phyloP scores from a whole-genome alignment of 2,888 invertebrate genomes.

The Metopia argyrocephala region DNA sequence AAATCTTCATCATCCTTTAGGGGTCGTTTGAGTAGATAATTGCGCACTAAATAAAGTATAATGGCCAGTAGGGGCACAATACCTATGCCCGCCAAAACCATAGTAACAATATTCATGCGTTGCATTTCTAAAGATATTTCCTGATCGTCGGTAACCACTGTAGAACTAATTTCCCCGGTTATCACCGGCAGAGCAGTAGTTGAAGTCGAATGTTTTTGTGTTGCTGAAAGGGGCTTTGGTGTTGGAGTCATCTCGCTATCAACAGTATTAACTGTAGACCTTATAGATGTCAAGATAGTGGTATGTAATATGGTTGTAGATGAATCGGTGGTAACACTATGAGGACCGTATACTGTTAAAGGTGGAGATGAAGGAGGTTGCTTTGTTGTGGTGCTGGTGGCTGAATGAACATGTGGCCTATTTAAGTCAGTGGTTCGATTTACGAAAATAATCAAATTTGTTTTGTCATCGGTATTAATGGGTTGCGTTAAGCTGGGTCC shows the following conservation, averaged over 20 bases:
- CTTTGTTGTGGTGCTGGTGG: not conserved
- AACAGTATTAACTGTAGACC: slow-evolving; percentile 75
- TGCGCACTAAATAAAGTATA: slow-evolving; percentile 81
- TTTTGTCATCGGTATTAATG: slow-evolving; percentile 74
- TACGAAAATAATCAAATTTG: slow-evolving; percentile 76
- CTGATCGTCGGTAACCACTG: slow-evolving; percentile 74
- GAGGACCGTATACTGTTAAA: slow-evolving; percentile 67
- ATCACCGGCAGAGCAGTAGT: slow-evolving; percentile 45
- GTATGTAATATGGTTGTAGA: slow-evolving; percentile 79
- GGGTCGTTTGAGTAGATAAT: slow-evolving; percentile 79
- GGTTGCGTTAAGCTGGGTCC: slow-evolving; percentile 72
- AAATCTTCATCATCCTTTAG: slow-evolving; percentile 80
- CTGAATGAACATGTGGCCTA: slow-evolving; percentile 67
- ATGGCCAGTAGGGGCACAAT: slow-evolving; percentile 82
- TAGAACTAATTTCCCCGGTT: slow-evolving; percentile 69
- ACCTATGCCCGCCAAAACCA: slow-evolving; percentile 82
- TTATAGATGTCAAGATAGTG: slow-evolving; percentile 79
- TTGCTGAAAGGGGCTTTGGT: not conserved
- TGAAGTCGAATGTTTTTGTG: slow-evolving; percentile 7
- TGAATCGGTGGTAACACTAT: slow-evolving; percentile 77
- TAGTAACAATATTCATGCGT: slow-evolving; percentile 82
- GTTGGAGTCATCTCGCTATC: slow-evolving; percentile 55
- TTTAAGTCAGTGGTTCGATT: slow-evolving; percentile 75
- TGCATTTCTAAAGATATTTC: slow-evolving; percentile 82
- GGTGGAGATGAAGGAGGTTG: slow-evolving; percentile 64